Evolutionary conservation across 2,888 invertebrate species (phyloP).

Genomic region (Eudasyphora cyanicolor): DNA sequence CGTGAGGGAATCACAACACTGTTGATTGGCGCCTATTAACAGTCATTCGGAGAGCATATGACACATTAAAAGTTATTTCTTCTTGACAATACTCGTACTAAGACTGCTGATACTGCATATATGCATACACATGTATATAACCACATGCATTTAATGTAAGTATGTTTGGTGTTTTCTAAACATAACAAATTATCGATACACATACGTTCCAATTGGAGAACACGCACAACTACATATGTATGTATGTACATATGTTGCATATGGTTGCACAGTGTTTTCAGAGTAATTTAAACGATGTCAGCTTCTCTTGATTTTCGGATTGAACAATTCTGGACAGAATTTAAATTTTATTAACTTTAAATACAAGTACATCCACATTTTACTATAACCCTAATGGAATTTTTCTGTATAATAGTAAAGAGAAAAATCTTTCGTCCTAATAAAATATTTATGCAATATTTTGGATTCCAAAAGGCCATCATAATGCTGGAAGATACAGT

Average conservation of each 20-base stretch:
- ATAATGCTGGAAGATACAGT: too few species aligned
- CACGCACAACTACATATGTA: slow-evolving; percentile 21
- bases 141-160: not conserved
- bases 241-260: slow-evolving; percentile 29
- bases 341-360: too few species aligned
- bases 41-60: slow-evolving; percentile 35
- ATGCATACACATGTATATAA: not conserved
- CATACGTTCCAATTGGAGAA: slow-evolving; percentile 16
- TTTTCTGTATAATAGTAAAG: too few species aligned
- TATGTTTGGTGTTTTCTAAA: slow-evolving; percentile 21
- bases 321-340: not conserved
- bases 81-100: not conserved
- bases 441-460: too few species aligned
- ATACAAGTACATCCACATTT: too few species aligned
- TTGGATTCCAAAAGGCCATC: too few species aligned
- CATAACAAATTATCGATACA: slow-evolving; percentile 50
- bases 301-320: not conserved
- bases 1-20: not conserved
- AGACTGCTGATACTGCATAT: not conserved
- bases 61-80: not conserved
- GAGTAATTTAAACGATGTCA: not conserved
- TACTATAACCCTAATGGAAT: too few species aligned
- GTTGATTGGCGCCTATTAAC: slow-evolving; percentile 54
- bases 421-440: too few species aligned
- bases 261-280: slow-evolving; percentile 56